Percentiles rank a stretch among this genome's conserved stretches.
These are phyloP conservation scores for Drosophila barbarae DNA, from an alignment of 2,888 invertebrate genomes.

Conservation along the genomic window DNA sequence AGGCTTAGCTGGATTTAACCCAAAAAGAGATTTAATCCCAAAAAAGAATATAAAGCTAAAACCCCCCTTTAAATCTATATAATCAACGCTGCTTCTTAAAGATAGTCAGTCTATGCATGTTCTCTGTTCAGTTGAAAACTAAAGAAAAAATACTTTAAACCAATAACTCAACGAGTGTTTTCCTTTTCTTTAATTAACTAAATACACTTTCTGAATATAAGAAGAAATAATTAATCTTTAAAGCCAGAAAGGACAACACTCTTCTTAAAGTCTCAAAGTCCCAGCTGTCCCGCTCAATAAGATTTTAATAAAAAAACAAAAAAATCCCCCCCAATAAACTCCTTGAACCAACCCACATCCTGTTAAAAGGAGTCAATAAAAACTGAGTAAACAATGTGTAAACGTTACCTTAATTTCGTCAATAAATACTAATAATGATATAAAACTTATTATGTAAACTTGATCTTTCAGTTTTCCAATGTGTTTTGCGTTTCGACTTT, in stretches of 20 bases:
- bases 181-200: slow-evolving; percentile 11
- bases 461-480: slow-evolving; percentile 61
- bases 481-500: slow-evolving; percentile 58
- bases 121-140: slow-evolving; percentile 44
- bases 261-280: slow-evolving; percentile 31
- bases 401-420: slow-evolving; percentile 33
- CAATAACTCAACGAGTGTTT: slow-evolving; percentile 33
- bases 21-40: slow-evolving; percentile 25
- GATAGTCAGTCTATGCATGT: slow-evolving; percentile 64
- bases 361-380: slow-evolving; percentile 35
- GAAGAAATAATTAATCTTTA: not conserved
- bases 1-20: slow-evolving; percentile 77
- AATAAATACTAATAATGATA: slow-evolving; percentile 47
- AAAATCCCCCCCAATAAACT: slow-evolving; percentile 35
- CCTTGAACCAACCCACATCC: slow-evolving; percentile 22
- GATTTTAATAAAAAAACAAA: slow-evolving; percentile 11
- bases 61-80: slow-evolving; percentile 37
- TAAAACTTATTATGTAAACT: slow-evolving; percentile 47
- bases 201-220: no score
- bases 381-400: slow-evolving; percentile 39
- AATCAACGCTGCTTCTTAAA: slow-evolving; percentile 55
- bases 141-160: slow-evolving; percentile 46
- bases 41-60: slow-evolving; percentile 29
- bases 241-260: slow-evolving; percentile 43
- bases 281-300: slow-evolving; percentile 33